These are phyloP conservation scores for Psococerastis gibbosa DNA, from an alignment of 2,888 invertebrate species.

Conservation along the genomic window DNA sequence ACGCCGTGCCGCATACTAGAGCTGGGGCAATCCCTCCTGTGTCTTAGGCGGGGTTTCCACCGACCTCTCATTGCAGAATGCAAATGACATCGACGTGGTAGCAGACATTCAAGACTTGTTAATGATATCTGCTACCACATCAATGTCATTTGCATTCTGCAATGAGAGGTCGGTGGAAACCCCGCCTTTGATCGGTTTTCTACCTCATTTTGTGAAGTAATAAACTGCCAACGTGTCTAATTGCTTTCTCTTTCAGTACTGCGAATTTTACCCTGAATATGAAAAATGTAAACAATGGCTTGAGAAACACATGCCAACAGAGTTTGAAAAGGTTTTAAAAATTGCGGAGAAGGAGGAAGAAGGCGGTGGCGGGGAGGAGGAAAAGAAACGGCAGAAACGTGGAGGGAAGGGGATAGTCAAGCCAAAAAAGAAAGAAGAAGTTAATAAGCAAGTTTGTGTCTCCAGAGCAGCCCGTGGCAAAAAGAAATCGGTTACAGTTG, in stretches of 20 bases:
- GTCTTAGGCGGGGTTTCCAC: too few relatives aligned
- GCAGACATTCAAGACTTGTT: too few relatives aligned
- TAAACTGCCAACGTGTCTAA: slow-evolving; percentile 12
- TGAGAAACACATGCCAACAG: slow-evolving; percentile 80
- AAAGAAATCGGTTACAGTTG: slow-evolving; percentile 96
- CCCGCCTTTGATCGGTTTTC: too few relatives aligned
- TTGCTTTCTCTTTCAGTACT: slow-evolving; percentile 45
- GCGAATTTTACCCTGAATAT: slow-evolving; percentile 94
- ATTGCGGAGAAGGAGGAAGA: slow-evolving; percentile 33
- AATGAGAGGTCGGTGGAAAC: too few relatives aligned
- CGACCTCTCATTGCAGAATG: too few relatives aligned
- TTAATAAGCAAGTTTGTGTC: slow-evolving; percentile 56
- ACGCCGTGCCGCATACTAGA: too few relatives aligned
- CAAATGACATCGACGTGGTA: too few relatives aligned
- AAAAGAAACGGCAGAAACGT: slow-evolving; percentile 89
- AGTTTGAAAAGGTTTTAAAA: slow-evolving; percentile 71
- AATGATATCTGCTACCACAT: too few relatives aligned
- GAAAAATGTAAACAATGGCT: slow-evolving; percentile 96
- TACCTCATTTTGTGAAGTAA: too few relatives aligned
- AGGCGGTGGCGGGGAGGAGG: slow-evolving; percentile 61
- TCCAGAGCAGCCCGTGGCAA: slow-evolving; percentile 89
- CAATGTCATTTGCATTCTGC: too few relatives aligned
- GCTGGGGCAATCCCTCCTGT: too few relatives aligned
- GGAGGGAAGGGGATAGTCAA: slow-evolving; percentile 94
- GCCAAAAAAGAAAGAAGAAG: slow-evolving; percentile 86